Conservation (phyloP, 2,888 invertebrate genomes). For the Lymantria monacha region DNA sequence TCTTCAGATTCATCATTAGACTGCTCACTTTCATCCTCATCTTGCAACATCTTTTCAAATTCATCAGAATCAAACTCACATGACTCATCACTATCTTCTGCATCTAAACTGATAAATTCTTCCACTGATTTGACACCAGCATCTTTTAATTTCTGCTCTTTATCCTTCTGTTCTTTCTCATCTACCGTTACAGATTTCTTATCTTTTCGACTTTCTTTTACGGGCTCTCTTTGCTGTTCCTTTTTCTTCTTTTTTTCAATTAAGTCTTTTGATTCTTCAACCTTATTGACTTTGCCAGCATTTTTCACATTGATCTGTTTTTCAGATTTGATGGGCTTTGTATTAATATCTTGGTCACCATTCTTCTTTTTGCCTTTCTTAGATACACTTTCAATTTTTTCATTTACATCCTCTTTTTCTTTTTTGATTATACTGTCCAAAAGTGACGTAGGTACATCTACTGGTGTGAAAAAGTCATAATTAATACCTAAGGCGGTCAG, state of each 20-base stretch:
- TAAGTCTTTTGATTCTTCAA: not conserved
- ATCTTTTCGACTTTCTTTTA: slow-evolving; percentile 18
- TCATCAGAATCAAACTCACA: slow-evolving; percentile 68
- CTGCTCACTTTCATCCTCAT: slow-evolving; percentile 37
- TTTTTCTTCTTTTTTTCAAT: slow-evolving; percentile 16
- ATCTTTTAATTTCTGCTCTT: slow-evolving; percentile 47
- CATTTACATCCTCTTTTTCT: slow-evolving; percentile 27
- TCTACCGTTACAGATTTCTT: slow-evolving; percentile 21
- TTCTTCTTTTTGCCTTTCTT: slow-evolving; percentile 17
- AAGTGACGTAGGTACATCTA: slow-evolving; percentile 68
- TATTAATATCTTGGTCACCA: slow-evolving; percentile 2
- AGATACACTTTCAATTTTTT: slow-evolving; percentile 17
- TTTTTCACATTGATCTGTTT: slow-evolving; percentile 9
- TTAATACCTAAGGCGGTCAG: slow-evolving; percentile 75
- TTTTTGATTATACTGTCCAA: slow-evolving; percentile 27
- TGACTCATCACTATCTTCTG: slow-evolving; percentile 55
- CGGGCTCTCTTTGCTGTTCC: slow-evolving; percentile 17
- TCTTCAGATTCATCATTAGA: slow-evolving; percentile 25
- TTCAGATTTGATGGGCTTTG: not conserved
- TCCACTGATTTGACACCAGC: slow-evolving; percentile 50
- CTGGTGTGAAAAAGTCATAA: slow-evolving; percentile 76
- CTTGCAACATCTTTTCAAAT: slow-evolving; percentile 56
- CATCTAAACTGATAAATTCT: slow-evolving; percentile 52
- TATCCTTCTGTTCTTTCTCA: slow-evolving; percentile 45
- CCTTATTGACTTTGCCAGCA: slow-evolving; percentile 15